Base-by-base conservation (phyloP, 2,888 invertebrate species). In the Scrobipalpa atriplicella region DNA sequence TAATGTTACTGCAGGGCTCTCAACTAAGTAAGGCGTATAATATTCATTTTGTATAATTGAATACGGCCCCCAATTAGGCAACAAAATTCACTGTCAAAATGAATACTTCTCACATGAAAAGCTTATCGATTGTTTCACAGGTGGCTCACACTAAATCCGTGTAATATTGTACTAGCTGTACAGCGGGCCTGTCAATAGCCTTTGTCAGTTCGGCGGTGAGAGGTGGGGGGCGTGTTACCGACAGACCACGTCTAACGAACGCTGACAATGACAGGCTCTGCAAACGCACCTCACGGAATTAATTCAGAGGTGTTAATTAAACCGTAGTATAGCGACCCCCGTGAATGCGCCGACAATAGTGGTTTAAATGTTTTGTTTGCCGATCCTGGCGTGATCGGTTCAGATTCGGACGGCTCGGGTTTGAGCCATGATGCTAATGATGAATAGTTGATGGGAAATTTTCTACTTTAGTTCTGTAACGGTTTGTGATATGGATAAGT, bases 291-390 rank as follows among this genome's bases (percentile, higher is more conserved):
- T 75, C 69, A 47, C 73, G 76, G 76, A n/a, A 78, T 82, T 81
- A 82, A 81, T 78, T 75, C 77, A 68, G 72, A 72, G 75, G 77
- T 78, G 78, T 80, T 84, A 81, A 83, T 83, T 83, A 82, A 83
- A 79, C 65, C 75, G 67, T 69, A 73, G 75, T 75, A 72, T 72
- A 76, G 71, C 72, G 69, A 70, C 58, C 58, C 16, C 58, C 69
- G 72, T 73, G 70, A 74, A 75, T 72, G 75, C 75, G 72, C 67
- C 68, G n/a, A 71, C 70, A 68, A 71, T 71, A 72, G 72, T 72
- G 73, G 73, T 73, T 76, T 72, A 69, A 72, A 67, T 68, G 65
- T 65, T 62, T 67, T 67, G 67, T 62, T 65, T 62, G 67, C n/a
- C 7, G 13, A 51, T 58, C 16, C 19, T 39, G 9, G n/a, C 19